Conservation (phyloP, 2,888 invertebrate genomes). For the Hydriomena furcata region DNA sequence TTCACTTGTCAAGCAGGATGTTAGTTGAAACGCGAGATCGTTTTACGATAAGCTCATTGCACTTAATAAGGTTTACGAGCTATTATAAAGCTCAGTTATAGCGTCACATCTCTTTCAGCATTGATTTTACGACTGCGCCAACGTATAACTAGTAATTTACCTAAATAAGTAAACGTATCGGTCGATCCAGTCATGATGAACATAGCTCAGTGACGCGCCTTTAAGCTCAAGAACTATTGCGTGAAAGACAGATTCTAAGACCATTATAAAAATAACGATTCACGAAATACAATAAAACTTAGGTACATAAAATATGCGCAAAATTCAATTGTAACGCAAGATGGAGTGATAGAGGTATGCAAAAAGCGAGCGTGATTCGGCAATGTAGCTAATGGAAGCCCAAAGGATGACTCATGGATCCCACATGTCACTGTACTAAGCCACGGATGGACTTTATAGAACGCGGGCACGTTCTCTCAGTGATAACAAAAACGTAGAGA, state of each 20-base stretch:
- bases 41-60: constrained; percentile 50
- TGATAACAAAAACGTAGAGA: constrained; percentile 30
- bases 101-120: constrained; percentile 32
- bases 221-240: too few relatives aligned
- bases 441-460: constrained; percentile 53
- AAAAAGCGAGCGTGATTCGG: constrained; percentile 72
- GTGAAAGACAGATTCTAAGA: too few relatives aligned
- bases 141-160: constrained; percentile 21
- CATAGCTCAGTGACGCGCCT: neutral
- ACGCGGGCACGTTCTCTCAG: constrained; percentile 13
- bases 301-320: constrained; percentile 5
- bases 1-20: constrained; percentile 66
- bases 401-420: constrained; percentile 68
- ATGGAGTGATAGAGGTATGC: constrained; percentile 50
- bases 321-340: constrained; percentile 35
- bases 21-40: constrained; percentile 53
- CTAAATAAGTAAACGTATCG: constrained; percentile 12
- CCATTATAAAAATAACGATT: too few relatives aligned
- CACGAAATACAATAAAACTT: neutral
- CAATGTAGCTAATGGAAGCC: constrained; percentile 73
- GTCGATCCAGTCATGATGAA: constrained; percentile 2
- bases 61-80: constrained; percentile 47
- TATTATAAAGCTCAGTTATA: constrained; percentile 39
- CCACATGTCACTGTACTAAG: constrained; percentile 65
- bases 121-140: constrained; percentile 31